Evolutionary conservation across 2,888 invertebrate species (phyloP).

Genomic region (Papilio gigon): DNA sequence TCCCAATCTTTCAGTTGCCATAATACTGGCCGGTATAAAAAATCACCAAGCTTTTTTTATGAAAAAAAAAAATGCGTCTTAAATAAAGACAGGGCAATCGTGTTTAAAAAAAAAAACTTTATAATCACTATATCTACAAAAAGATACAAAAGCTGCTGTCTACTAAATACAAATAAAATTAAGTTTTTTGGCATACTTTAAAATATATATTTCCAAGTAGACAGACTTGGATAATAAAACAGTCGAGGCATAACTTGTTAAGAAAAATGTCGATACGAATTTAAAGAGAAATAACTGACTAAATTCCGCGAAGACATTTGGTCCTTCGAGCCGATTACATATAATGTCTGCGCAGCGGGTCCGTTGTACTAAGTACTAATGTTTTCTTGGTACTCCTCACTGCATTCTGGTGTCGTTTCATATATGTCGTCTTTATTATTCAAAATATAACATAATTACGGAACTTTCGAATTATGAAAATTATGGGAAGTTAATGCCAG

Average conservation of each 20-base stretch:
- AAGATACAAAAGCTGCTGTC: background rate
- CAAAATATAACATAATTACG: too few relatives aligned
- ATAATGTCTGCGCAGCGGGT: background rate
- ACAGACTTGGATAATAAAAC: background rate
- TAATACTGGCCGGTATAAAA: too few relatives aligned
- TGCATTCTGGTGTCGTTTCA: background rate
- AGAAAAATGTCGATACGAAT: background rate
- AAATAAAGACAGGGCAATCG: too few relatives aligned
- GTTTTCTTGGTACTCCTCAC: background rate
- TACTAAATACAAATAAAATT: background rate
- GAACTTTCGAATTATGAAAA: too few relatives aligned
- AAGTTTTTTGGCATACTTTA: background rate
- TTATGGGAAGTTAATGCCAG: too few relatives aligned
- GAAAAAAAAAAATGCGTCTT: too few relatives aligned
- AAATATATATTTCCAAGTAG: background rate
- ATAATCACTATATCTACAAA: background rate
- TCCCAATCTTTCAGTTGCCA: background rate
- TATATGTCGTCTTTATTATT: background rate
- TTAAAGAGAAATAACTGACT: background rate
- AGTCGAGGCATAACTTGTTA: background rate
- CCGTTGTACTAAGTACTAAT: background rate
- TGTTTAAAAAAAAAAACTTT: background rate
- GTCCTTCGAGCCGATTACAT: slow-evolving; percentile 3
- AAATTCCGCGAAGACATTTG: slow-evolving; percentile 6
- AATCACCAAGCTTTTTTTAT: too few relatives aligned